These are phyloP conservation scores for Verasper variegatus DNA, from an alignment of 2,113 vertebrate genomes.

Conservation along the genomic window DNA sequence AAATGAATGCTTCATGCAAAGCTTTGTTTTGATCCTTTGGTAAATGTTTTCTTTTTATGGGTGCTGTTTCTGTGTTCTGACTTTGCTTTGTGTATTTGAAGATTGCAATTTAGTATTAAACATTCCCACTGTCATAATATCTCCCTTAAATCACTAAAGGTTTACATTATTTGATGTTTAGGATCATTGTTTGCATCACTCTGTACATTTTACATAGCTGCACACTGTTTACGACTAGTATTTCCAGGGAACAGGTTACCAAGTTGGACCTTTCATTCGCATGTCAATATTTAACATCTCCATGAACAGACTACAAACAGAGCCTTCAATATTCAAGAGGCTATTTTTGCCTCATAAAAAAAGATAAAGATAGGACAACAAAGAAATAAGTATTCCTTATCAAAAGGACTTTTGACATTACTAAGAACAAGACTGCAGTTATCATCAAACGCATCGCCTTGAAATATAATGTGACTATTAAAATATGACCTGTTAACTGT, in stretches of 20 bases:
- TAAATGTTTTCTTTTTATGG: not conserved
- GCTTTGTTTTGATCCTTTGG: not conserved
- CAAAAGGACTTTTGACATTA: not conserved
- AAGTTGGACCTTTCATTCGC: not conserved
- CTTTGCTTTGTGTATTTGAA: too few relatives aligned
- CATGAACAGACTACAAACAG: not conserved
- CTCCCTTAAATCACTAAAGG: not conserved
- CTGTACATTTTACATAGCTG: not conserved
- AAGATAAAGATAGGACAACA: not conserved
- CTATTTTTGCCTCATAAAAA: not conserved
- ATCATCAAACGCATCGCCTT: not conserved
- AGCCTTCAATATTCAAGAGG: too few relatives aligned
- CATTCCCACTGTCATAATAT: not conserved
- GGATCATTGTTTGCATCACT: not conserved
- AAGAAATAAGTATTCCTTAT: not conserved
- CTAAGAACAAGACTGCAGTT: not conserved
- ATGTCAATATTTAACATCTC: slow-evolving; percentile 39
- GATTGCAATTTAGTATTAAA: too few relatives aligned
- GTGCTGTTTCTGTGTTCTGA: not conserved
- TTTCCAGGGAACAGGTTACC: not conserved
- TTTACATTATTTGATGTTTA: not conserved
- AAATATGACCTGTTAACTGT: not conserved
- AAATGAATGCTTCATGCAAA: not conserved
- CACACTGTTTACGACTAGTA: not conserved
- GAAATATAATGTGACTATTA: not conserved